Conservation (phyloP, 2,888 invertebrate species). For the Campaea margaritaria region DNA sequence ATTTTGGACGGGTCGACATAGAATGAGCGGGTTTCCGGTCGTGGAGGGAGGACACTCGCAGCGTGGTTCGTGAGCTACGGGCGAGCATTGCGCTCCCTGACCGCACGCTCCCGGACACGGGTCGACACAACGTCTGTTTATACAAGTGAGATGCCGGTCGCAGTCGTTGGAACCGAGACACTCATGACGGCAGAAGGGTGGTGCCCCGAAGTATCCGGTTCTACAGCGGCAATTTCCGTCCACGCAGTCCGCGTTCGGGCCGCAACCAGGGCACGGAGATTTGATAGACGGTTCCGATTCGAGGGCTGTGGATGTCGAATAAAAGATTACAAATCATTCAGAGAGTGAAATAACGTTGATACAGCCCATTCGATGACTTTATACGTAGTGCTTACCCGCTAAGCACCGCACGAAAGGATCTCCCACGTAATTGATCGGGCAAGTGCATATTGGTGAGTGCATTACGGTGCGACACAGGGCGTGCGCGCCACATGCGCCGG, state of each 20-base stretch:
- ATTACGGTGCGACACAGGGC: conserved; percentile 90
- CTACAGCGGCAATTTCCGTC: conserved; percentile 89
- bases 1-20: conserved; percentile 85
- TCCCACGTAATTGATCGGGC: conserved; percentile 88
- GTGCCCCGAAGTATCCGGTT: conserved; percentile 88
- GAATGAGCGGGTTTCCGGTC: conserved; percentile 90
- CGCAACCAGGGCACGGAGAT: conserved; percentile 88
- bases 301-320: conserved; percentile 34
- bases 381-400: conserved; percentile 74
- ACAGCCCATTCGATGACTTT: background rate
- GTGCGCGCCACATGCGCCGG: conserved; percentile 90
- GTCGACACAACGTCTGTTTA: conserved; percentile 89
- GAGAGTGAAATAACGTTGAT: background rate
- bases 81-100: conserved; percentile 88
- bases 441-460: conserved; percentile 92
- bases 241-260: conserved; percentile 90
- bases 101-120: conserved; percentile 92
- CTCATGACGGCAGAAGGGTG: conserved; percentile 90
- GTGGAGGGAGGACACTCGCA: conserved; percentile 88
- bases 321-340: conserved; percentile 6
- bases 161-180: conserved; percentile 90
- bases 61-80: conserved; percentile 89
- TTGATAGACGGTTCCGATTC: conserved; percentile 70
- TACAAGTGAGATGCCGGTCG: conserved; percentile 88
- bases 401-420: conserved; percentile 90